These are phyloP conservation scores for Panagrolaimus sp. DNA, from an alignment of 1,140 invertebrate genomes.

Conservation along the genomic window DNA sequence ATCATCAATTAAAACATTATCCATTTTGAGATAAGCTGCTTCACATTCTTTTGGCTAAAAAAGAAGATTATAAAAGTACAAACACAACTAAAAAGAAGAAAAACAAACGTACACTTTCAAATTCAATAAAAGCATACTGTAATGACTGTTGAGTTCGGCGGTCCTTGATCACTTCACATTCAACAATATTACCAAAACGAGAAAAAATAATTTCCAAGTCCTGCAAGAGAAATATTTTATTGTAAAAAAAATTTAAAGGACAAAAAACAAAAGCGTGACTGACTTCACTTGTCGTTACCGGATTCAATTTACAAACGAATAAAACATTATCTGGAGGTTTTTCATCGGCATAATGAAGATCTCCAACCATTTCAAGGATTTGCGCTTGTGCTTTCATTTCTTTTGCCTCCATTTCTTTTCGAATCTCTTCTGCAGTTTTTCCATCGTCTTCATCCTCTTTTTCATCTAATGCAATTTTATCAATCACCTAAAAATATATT, in stretches of 20 bases:
- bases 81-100: neutral
- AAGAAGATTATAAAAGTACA: neutral
- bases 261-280: neutral
- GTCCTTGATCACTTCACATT: constrained; percentile 95
- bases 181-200: constrained; percentile 84
- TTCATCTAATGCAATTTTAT: constrained; percentile 87
- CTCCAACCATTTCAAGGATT: constrained; percentile 95
- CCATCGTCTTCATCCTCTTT: constrained; percentile 84
- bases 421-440: constrained; percentile 74
- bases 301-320: constrained; percentile 99
- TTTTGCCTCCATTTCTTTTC: constrained; percentile 78
- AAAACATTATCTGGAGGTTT: constrained; percentile 97
- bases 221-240: constrained; percentile 19
- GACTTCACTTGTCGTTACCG: constrained; percentile 85
- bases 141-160: constrained; percentile 84
- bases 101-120: constrained; percentile 70
- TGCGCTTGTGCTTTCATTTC: constrained; percentile 93
- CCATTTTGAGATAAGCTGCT: constrained; percentile 99
- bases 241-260: neutral
- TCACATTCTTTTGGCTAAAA: constrained; percentile 77
- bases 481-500: constrained; percentile 63
- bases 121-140: constrained; percentile 99
- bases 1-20: constrained; percentile 98
- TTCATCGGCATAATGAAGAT: constrained; percentile 90
- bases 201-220: constrained; percentile 85